Evolutionary conservation across 2,888 invertebrate genomes (phyloP), one percentile per base, ranked within the genome.

Genomic region (Hetaerina titia): DNA sequence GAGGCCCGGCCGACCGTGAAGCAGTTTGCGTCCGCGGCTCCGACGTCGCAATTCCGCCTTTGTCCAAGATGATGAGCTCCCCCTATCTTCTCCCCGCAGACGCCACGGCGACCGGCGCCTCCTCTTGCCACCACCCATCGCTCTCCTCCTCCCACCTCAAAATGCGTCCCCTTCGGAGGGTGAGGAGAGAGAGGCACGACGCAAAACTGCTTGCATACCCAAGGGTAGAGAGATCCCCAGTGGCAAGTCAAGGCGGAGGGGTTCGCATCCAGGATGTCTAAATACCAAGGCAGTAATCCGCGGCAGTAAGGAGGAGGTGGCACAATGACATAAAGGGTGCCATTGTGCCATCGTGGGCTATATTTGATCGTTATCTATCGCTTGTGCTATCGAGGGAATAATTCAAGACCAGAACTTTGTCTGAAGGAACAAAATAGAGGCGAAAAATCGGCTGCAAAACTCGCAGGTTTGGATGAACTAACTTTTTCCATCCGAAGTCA

Each of bases 31-130:
- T 17, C 81, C 22, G 19, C 81, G 25, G 81, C 31, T n/a, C 13
- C 13, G 0, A 31, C 31, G 8, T 31, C 22, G 11, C 81, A 31
- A n/a, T 69, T 69, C 69, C 69, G 22, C 81, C 81, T 31, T 81
- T 81, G 81, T 81, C 31, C 81, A 81, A 81, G 81, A 81, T 81
- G 31, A 81, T 81, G 81, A 31, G 81, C 81, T 81, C 9, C 25
- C 22, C 31, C 81, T 81, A 81, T 81, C 81, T 31, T 13, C 31
- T 31, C 31, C 81, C 31, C 8, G 81, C 81, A 81, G 81, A 81
- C 25, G n/a, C 45, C 45, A 45, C 45, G 45, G 45, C 45, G 45
- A 45, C 45, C 45, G 45, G 45, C 45, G 45, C 45, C 45, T 45
- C 45, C 45, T 45, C 45, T 4, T 45, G 45, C 45, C 45, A 45